phyloP scores from a whole-genome alignment of 2,113 vertebrate species.

The Syngnathus scovelli region DNA sequence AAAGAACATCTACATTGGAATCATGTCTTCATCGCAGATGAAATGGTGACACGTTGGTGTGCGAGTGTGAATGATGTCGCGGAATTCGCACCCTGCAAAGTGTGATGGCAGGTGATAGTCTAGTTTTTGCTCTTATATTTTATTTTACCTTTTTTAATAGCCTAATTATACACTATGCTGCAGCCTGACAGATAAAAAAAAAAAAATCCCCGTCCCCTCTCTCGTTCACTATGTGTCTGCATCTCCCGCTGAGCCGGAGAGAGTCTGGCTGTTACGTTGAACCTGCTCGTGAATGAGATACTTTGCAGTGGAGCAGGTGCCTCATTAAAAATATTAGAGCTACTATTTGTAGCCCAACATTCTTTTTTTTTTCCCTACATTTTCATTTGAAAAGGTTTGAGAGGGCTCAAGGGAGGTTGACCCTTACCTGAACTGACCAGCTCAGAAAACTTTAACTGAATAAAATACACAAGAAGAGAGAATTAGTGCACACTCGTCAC shows the following conservation, averaged over 20 bases:
- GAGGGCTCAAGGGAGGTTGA: not conserved
- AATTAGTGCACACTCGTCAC: no score
- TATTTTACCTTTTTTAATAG: slow-evolving; percentile 9
- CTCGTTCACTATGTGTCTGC: slow-evolving; percentile 34
- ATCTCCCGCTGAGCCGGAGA: slow-evolving; percentile 50
- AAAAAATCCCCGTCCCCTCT: slow-evolving; percentile 2
- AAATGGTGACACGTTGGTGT: slow-evolving; percentile 7
- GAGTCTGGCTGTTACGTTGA: slow-evolving; percentile 54
- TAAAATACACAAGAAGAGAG: no score
- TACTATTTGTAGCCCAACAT: slow-evolving; percentile 53
- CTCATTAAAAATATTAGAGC: slow-evolving; percentile 65
- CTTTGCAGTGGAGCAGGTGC: slow-evolving; percentile 55
- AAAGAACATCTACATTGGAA: slow-evolving; percentile 10
- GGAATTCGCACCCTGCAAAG: not conserved
- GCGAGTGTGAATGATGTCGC: not conserved
- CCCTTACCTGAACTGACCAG: not conserved
- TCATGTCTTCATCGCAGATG: slow-evolving; percentile 9
- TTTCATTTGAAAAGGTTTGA: not conserved
- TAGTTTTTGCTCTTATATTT: slow-evolving; percentile 7
- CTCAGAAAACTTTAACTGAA: not conserved
- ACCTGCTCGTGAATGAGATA: slow-evolving; percentile 55
- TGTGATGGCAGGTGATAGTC: slow-evolving; percentile 3
- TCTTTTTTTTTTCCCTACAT: not conserved
- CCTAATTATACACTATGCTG: slow-evolving; percentile 40
- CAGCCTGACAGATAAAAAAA: slow-evolving; percentile 38